Conservation (phyloP, 2,888 invertebrate genomes). For the Caenorhabditis wallacei region DNA sequence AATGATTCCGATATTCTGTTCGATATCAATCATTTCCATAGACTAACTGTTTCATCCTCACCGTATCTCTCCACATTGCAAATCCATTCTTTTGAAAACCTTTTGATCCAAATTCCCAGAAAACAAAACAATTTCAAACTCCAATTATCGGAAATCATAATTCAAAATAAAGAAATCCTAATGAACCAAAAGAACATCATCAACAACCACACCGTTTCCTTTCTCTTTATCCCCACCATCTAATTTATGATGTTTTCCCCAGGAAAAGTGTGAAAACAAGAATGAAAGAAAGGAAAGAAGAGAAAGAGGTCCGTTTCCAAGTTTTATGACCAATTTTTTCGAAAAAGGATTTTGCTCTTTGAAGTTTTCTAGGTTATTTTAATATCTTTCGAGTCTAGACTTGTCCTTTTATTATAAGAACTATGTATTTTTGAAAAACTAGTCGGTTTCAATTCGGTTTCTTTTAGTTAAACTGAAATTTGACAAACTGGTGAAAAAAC, state of each 20-base stretch:
- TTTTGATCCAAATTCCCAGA: not conserved
- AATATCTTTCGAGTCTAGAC: not conserved
- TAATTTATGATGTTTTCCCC: constrained; percentile 3
- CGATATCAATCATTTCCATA: too few relatives aligned
- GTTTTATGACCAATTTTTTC: not conserved
- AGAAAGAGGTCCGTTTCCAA: not conserved
- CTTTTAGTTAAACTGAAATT: too few relatives aligned
- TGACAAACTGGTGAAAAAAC: too few relatives aligned
- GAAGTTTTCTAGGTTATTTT: not conserved
- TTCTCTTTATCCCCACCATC: not conserved
- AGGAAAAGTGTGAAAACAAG: not conserved
- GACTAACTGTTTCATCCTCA: too few relatives aligned
- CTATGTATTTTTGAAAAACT: not conserved
- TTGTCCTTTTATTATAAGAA: too few relatives aligned
- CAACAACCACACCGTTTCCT: not conserved
- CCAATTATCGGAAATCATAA: not conserved
- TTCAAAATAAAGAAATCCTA: not conserved
- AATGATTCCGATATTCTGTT: too few relatives aligned
- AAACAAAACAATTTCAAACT: not conserved
- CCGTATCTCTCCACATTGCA: too few relatives aligned
- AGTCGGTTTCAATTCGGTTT: too few relatives aligned
- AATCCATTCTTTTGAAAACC: too few relatives aligned
- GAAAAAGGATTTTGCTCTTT: not conserved
- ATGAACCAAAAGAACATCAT: constrained; percentile 28
- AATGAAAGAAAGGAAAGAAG: not conserved